Evolutionary conservation across 2,113 vertebrate genomes (phyloP), one percentile per base, ranked within the genome.

Genomic region (Uria aalge): DNA sequence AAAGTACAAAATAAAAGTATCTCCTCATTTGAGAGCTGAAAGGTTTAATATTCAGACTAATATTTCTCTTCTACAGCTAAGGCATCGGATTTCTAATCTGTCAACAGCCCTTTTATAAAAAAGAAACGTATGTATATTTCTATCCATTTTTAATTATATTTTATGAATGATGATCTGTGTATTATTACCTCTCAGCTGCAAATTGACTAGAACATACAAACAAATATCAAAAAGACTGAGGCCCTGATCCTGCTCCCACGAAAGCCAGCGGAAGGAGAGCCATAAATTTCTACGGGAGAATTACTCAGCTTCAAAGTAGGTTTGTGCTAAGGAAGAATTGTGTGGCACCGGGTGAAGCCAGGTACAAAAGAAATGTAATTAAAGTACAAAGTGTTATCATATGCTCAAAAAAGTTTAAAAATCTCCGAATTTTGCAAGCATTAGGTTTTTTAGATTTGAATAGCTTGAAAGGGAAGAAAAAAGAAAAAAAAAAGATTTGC

Each of bases 1-100:
- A 57, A 96, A 79, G 80, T 52, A 57, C 40, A 93, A 96, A 96
- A 95, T 77, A 55, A 94, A 78, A 78, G 66, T 20, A 74, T 88
- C 52, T 92, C 36, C 85, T 94, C 55, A 73, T 74, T 27, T 84
- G 47, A 97, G 88, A 95, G 66, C n/a, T 94, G 24, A 79, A 88
- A 83, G 66, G 56, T 94, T 94, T 85, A 93, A 87, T 59, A 97
- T 26, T 94, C 48, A 85, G 73, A 83, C 79, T 79, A 92, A 73
- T 85, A 76, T 94, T 96, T 96, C 55, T 96, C 74, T 96, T 88
- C 85, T 94, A 60, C 20, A 15, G 53, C 53, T 94, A 79, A 74
- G 17, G 83, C 82, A 91, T 43, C 43, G 30, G 38, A 97, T 79
- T 94, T 81, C 55, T 72, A 90, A 84, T 52, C 80, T 94, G 74